Percentiles rank a stretch among this genome's conserved stretches.
phyloP scores from a whole-genome alignment of 2,888 invertebrate genomes.

The Crematogaster levior region DNA sequence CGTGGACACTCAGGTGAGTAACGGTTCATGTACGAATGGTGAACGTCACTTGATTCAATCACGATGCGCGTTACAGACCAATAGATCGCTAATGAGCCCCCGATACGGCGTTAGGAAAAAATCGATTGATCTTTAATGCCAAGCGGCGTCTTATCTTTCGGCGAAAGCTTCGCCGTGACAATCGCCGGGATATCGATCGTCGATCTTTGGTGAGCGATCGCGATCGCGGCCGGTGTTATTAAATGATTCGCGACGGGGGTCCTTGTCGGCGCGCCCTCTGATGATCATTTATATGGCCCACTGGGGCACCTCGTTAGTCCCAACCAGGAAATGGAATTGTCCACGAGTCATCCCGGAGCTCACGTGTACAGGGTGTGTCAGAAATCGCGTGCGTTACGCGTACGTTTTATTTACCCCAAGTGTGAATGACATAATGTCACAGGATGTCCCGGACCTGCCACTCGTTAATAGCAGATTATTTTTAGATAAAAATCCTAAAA shows the following conservation, averaged over 20 bases:
- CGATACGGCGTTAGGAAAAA: constrained; percentile 33
- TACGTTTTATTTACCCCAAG: background rate
- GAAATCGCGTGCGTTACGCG: background rate
- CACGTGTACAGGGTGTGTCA: constrained; percentile 22
- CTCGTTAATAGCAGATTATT: too few relatives aligned
- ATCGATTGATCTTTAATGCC: constrained; percentile 19
- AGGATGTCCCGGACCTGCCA: too few relatives aligned
- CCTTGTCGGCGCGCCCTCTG: constrained; percentile 78
- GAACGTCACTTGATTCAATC: constrained; percentile 5
- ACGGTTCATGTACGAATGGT: background rate
- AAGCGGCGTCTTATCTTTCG: constrained; percentile 53
- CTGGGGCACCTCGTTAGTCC: constrained; percentile 81
- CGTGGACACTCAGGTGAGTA: background rate
- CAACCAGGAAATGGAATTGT: constrained; percentile 78
- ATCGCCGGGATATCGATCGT: constrained; percentile 49
- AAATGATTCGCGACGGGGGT: constrained; percentile 82
- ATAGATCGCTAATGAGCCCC: constrained; percentile 25
- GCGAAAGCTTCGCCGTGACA: constrained; percentile 52
- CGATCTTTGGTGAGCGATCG: constrained; percentile 55
- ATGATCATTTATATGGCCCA: constrained; percentile 75
- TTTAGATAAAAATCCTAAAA: too few relatives aligned
- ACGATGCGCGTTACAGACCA: constrained; percentile 5
- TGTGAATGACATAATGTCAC: too few relatives aligned
- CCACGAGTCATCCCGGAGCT: constrained; percentile 60
- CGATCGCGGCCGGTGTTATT: constrained; percentile 70